Evolutionary conservation across 2,797 vertebrate species (phyloP), one percentile per base, ranked within the genome.

Genomic region (Neopelma chrysocephalum): DNA sequence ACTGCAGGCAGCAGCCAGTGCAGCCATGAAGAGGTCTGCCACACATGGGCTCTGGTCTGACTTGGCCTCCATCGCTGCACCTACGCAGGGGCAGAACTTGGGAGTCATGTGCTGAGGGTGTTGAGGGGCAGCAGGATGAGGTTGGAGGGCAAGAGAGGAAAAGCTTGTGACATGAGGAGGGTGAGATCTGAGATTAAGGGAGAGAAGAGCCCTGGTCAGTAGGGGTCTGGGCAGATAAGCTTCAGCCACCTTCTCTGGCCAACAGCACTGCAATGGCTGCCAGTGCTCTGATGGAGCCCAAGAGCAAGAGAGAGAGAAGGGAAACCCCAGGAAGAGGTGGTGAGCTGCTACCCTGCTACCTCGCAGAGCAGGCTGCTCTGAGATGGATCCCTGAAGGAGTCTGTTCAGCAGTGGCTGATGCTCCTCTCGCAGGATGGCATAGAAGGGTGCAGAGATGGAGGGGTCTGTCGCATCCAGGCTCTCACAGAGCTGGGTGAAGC

Each of bases 401-500:
- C 75, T 90, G 3, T 96, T 86, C 86, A 98, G 69, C 57, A 98
- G 93, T 6, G 91, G 47, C 19, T n/a, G 94, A 85, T 95, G 95
- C 4, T 97, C 82, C 10, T 95, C 95, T 95, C 61, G 86, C 69
- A 98, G 95, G 66, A 94, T 96, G 83, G 62, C 75, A 50, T 98
- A 98, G 93, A 98, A 98, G 18, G 83, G 77, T 36, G 69, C 93
- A 83, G 97, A 97, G 72, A 97, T 0, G 10, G 96, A 89, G 21
- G 36, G 21, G 73, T 94, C 95, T 45, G 29, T 97, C 0, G 8
- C 56, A 27, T 98, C 97, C 97, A 98, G 87, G 45, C 78, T 85
- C 93, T 97, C 96, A 84, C 98, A 98, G 56, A 98, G 95, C 66
- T 92, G 70, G 23, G 42, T 95, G 81, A 98, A 98, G 81, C 98